These are phyloP conservation scores for Spinus olivaceus DNA, from an alignment of 2,797 vertebrate genomes.

Conservation along the genomic window DNA sequence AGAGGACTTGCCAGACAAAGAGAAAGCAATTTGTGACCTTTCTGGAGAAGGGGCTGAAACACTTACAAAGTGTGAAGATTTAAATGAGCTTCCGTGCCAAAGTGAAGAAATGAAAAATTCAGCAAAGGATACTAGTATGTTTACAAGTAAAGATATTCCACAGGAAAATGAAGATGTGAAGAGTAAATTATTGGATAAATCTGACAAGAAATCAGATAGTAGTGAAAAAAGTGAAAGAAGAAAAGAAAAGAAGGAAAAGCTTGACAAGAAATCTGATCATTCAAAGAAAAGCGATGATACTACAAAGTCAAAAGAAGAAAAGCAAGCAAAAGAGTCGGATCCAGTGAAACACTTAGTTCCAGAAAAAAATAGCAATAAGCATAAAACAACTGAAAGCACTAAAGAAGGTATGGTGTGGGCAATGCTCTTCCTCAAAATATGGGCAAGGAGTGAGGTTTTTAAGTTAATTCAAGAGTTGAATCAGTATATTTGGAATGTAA, in stretches of 20 bases:
- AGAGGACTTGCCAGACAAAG: constrained; percentile 80
- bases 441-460: not conserved
- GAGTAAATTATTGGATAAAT: constrained; percentile 69
- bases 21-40: constrained; percentile 51
- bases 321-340: constrained; percentile 70
- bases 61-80: constrained; percentile 66
- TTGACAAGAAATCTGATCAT: constrained; percentile 76
- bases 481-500: not conserved
- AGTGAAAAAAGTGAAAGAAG: constrained; percentile 75
- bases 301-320: constrained; percentile 79
- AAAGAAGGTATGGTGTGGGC: constrained; percentile 84
- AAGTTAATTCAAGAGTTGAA: not conserved
- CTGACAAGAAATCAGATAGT: constrained; percentile 71
- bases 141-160: constrained; percentile 64
- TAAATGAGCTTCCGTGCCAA: constrained; percentile 65
- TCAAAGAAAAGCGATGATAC: constrained; percentile 73
- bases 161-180: constrained; percentile 73
- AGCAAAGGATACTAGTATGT: constrained; percentile 67
- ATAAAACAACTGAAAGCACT: constrained; percentile 81
- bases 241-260: constrained; percentile 79
- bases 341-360: constrained; percentile 66
- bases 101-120: constrained; percentile 76
- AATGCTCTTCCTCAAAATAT: not conserved
- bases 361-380: constrained; percentile 81
- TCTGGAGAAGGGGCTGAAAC: constrained; percentile 64